phyloP scores from a whole-genome alignment of 2,113 vertebrate genomes.

The Aphyosemion australe region DNA sequence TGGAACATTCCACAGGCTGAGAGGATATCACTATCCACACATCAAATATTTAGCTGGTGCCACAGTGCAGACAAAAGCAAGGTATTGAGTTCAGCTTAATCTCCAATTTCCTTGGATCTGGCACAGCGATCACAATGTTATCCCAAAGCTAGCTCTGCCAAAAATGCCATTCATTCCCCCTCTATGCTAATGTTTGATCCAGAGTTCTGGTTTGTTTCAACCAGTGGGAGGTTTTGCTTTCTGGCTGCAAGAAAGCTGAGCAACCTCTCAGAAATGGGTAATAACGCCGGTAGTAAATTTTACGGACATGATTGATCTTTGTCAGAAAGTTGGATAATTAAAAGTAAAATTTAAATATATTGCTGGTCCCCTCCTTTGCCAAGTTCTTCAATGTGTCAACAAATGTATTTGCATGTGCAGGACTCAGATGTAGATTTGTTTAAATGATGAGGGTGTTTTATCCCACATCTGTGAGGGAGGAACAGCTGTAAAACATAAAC shows the following conservation, averaged over 20 bases:
- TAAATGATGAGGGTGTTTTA: too few species aligned
- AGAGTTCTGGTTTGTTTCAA: slow-evolving; percentile 1
- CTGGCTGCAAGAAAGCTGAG: not conserved
- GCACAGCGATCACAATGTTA: slow-evolving; percentile 14
- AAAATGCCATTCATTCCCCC: slow-evolving; percentile 34
- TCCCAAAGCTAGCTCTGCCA: slow-evolving; percentile 2
- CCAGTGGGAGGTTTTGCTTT: not conserved
- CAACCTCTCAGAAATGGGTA: not conserved
- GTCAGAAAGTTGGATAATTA: too few species aligned
- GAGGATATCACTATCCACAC: slow-evolving; percentile 63
- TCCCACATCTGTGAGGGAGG: too few species aligned
- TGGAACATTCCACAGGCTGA: slow-evolving; percentile 56
- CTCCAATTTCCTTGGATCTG: slow-evolving; percentile 54
- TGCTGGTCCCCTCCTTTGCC: too few species aligned
- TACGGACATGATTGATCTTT: too few species aligned
- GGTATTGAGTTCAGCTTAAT: slow-evolving; percentile 64
- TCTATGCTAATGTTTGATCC: slow-evolving; percentile 1
- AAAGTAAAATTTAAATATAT: too few species aligned
- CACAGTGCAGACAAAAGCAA: slow-evolving; percentile 55
- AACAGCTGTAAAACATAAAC: too few species aligned
- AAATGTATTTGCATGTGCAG: too few species aligned
- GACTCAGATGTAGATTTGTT: too few species aligned
- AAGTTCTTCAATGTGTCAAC: too few species aligned
- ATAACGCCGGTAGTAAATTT: too few species aligned
- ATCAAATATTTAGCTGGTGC: slow-evolving; percentile 70